Evolutionary conservation across 2,113 vertebrate genomes (phyloP).

Genomic region (Desmodus rotundus): DNA sequence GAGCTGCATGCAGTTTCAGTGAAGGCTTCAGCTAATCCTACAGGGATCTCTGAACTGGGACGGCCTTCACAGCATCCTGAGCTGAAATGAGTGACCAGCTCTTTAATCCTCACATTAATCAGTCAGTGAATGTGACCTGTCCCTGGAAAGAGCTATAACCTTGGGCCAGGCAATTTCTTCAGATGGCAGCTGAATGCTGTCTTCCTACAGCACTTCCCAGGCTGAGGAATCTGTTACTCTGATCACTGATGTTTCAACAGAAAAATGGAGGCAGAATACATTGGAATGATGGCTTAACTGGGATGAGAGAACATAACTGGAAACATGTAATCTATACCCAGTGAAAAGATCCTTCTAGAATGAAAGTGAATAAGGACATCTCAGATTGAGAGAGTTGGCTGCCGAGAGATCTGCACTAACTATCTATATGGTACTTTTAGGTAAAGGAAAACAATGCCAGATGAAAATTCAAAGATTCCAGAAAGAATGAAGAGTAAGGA

Average conservation of each 20-base stretch:
- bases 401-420: neutral
- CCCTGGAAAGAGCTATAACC: neutral
- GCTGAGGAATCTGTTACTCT: too few species aligned
- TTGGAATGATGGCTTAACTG: neutral
- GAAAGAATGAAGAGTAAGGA: neutral
- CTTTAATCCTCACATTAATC: neutral
- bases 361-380: neutral
- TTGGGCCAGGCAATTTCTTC: neutral
- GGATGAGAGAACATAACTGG: neutral
- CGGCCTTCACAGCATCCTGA: neutral
- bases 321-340: neutral
- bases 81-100: neutral
- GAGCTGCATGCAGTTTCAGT: neutral
- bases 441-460: neutral
- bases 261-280: neutral
- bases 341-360: neutral
- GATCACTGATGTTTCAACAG: neutral
- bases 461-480: neutral
- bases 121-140: neutral
- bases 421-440: neutral
- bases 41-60: neutral
- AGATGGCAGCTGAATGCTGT: neutral
- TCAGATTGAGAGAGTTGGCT: neutral
- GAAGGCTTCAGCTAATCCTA: rapidly evolving
- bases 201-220: too few species aligned